A percentile compares a stretch with the other conserved stretches of the same genome.
Conservation (phyloP, 37 sponge, comb jelly and placozoan genomes). For the Chondrosia reniformis region DNA sequence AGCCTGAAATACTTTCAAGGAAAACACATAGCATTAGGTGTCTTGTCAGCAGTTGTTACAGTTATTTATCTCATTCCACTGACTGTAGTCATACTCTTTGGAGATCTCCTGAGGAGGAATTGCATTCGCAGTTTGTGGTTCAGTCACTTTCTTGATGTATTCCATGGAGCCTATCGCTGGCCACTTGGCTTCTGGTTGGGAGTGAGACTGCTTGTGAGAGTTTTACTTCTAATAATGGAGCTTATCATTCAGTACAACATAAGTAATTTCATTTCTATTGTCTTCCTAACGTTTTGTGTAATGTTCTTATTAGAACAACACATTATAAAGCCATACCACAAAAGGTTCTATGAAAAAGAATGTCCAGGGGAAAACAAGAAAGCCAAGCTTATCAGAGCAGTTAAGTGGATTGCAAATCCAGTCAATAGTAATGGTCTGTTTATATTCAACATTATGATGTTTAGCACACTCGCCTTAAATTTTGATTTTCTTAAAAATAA, state of each 20-base stretch:
- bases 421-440: no score
- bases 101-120: neutral
- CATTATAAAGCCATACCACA: no score
- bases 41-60: neutral
- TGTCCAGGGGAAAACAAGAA: no score
- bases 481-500: no score
- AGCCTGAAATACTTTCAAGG: constrained; percentile 10
- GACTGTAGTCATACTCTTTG: constrained; percentile 2
- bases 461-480: neutral
- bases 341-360: no score
- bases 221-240: neutral
- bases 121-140: neutral
- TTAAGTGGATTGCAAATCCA: no score
- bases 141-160: constrained; percentile 18
- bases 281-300: no score
- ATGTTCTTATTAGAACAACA: no score
- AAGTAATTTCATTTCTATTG: no score
- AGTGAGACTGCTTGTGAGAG: neutral
- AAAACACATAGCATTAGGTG: constrained; percentile 5
- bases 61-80: constrained; percentile 6
- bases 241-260: no score
- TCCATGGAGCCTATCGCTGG: neutral
- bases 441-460: neutral
- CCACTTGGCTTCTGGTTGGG: constrained; percentile 23
- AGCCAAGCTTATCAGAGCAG: no score